Conservation (phyloP, 2,888 invertebrate genomes). For the Nowickia ferox region DNA sequence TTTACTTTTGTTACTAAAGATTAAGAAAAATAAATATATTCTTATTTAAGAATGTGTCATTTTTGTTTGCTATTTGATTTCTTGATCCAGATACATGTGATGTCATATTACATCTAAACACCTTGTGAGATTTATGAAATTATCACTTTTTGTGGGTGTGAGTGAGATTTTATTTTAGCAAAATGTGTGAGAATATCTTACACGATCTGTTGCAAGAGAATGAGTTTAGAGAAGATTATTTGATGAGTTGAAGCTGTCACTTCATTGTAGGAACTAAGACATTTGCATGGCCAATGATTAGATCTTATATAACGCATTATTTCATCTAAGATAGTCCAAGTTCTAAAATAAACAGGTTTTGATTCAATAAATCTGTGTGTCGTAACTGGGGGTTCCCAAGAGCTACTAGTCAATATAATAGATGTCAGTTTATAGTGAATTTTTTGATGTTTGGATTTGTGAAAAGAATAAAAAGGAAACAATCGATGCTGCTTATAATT, state of each 20-base stretch:
- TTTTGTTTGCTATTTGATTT: constrained; percentile 74
- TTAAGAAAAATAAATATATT: constrained; percentile 20
- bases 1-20: constrained; percentile 29
- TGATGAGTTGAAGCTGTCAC: neutral
- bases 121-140: constrained; percentile 61
- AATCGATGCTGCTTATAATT: too few relatives aligned
- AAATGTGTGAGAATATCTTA: constrained; percentile 53
- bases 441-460: too few relatives aligned
- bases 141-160: constrained; percentile 43
- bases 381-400: too few relatives aligned
- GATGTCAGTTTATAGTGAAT: too few relatives aligned
- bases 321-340: too few relatives aligned
- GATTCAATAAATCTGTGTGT: neutral
- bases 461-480: too few relatives aligned
- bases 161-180: constrained; percentile 24
- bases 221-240: neutral
- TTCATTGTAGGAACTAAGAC: neutral
- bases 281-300: neutral
- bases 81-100: constrained; percentile 68
- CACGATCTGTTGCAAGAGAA: neutral
- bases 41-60: constrained; percentile 75
- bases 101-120: constrained; percentile 78
- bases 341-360: neutral
- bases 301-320: neutral
- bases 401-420: too few relatives aligned